Percentiles rank a stretch among this genome's conserved stretches.
phyloP scores from a whole-genome alignment of 2,113 vertebrate species.

The Hydrochoerus hydrochaeris region DNA sequence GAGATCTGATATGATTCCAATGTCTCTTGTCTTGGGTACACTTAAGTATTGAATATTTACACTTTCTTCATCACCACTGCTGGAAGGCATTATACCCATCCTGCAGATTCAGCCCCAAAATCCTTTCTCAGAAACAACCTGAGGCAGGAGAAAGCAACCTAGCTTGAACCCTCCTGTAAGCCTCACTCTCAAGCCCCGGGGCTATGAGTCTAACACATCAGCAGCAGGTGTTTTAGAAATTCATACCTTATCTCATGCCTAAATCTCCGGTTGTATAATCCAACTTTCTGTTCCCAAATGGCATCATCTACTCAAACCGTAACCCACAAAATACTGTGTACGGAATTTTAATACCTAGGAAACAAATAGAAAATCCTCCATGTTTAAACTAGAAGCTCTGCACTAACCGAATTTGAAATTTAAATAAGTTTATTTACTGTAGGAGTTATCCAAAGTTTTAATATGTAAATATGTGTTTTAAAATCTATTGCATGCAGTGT shows the following conservation, averaged over 20 bases:
- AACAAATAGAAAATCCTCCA: constrained; percentile 31
- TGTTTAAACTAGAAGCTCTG: constrained; percentile 44
- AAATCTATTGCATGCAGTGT: constrained; percentile 25
- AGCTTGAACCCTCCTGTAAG: not conserved
- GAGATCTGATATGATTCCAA: not conserved
- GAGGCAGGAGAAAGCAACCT: not conserved
- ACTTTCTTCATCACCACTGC: not conserved
- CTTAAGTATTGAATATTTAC: not conserved
- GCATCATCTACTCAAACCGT: not conserved
- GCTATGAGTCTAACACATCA: too few relatives aligned
- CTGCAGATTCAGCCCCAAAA: not conserved
- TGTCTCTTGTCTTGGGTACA: not conserved
- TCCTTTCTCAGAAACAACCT: not conserved
- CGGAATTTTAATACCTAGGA: constrained; percentile 8
- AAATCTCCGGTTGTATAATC: constrained; percentile 23
- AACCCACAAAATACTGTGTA: not conserved
- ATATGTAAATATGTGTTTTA: not conserved
- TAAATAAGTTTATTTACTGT: not conserved
- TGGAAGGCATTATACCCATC: not conserved
- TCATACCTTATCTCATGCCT: not conserved
- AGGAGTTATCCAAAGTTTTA: constrained; percentile 23
- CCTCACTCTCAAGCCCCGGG: not conserved
- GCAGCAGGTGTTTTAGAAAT: not conserved
- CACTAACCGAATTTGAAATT: constrained; percentile 33
- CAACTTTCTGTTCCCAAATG: constrained; percentile 32